Conservation (phyloP, 2,797 vertebrate genomes). For the Sebastes kiyomatsui region DNA sequence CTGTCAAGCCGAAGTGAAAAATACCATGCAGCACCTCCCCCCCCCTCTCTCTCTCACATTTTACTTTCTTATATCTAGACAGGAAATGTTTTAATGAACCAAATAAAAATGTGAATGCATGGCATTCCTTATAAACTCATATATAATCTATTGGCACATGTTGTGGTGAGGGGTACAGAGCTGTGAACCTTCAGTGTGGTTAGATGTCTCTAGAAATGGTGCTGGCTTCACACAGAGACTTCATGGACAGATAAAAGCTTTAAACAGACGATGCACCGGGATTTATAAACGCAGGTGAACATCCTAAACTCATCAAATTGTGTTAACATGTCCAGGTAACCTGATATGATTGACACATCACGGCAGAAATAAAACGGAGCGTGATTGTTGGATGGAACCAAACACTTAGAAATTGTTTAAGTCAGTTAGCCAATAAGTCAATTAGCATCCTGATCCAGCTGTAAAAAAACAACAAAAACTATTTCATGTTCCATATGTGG, state of each 20-base stretch:
- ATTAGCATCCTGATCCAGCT: background rate
- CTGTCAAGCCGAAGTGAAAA: conserved; percentile 36
- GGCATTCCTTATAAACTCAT: conserved; percentile 33
- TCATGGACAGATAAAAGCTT: conserved; percentile 1
- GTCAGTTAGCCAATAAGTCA: background rate
- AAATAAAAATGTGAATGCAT: conserved; percentile 48
- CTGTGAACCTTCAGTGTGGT: background rate
- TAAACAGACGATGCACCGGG: conserved; percentile 28
- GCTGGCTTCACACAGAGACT: conserved; percentile 8
- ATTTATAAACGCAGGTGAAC: conserved; percentile 29
- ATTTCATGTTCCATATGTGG: background rate
- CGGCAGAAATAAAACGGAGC: conserved; percentile 21
- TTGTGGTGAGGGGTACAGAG: conserved; percentile 14
- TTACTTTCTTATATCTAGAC: background rate
- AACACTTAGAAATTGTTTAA: conserved; percentile 20
- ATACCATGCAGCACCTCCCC: conserved; percentile 20
- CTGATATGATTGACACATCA: conserved; percentile 52
- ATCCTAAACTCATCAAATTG: conserved; percentile 11
- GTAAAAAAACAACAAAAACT: background rate
- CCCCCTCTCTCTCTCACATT: background rate
- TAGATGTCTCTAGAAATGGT: conserved; percentile 42
- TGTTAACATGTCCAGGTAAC: conserved; percentile 4
- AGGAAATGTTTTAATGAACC: conserved; percentile 32
- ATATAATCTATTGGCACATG: conserved; percentile 58
- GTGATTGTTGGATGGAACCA: conserved; percentile 65